Base-by-base conservation (phyloP, 1,140 invertebrate genomes). In the Chironomus striatipennis region DNA sequence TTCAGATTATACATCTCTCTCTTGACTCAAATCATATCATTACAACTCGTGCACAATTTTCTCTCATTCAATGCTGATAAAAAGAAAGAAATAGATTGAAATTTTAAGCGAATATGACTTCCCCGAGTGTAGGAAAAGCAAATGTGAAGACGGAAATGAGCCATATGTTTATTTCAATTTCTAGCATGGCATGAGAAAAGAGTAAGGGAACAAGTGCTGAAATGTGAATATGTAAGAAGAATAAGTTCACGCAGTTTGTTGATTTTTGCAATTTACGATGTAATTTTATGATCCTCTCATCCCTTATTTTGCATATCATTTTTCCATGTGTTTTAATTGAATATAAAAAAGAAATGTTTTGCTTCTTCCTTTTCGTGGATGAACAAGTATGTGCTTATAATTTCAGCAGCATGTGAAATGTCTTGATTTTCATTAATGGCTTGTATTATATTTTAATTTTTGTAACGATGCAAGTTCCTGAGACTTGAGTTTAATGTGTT, bases 151-250 rank as follows among this genome's bases (percentile, higher is more conserved):
- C 47, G 65, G 65, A 70, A 70, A 70, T 70, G 65, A 70, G 65
- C 65, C 65, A 70, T 70, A 70, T 70, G 65, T 70, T 70, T 70
- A 70, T 70, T 70, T 70, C 18, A 70, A 70, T 70, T 18, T 70
- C 18, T 21, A 18, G n/a, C 12, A 57, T n/a, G 12, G 47, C 15
- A 47, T 47, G 43, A 47, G 43, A 47, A 10, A 57, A 57, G 47
- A 5, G 47, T 34, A 5, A 34, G 24, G 24, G 5, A 34, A 5
- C 24, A 34, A 34, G 24, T 34, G 24, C 24, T 34, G 24, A 34
- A 34, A 34, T 34, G 24, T 34, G 24, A 34, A 34, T 34, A 34
- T 5, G 24, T 34, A 34, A n/a, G 24, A 34, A 34, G 24, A 34
- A 34, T 34, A 34, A 34, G n/a, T 57, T 57, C 47, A 57, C 12